A percentile compares a stretch with the other conserved stretches of the same genome.
These are phyloP conservation scores for Ophioderma brevispina DNA, from an alignment of 35 echinoderm and acorn worm genomes.

Conservation along the genomic window DNA sequence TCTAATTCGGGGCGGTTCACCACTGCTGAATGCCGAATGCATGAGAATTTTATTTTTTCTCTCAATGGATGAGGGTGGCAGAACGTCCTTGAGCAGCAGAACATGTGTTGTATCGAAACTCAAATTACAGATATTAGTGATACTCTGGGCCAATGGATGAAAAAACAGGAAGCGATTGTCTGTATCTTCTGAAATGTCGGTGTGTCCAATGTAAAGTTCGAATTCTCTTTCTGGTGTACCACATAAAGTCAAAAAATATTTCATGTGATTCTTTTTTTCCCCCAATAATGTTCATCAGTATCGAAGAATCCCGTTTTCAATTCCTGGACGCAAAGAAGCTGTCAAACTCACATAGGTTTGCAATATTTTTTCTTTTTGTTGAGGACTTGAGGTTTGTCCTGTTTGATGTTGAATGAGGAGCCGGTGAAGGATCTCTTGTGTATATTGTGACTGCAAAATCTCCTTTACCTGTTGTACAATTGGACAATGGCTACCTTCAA, in stretches of 20 bases:
- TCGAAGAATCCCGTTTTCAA: not conserved
- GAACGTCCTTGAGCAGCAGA: not conserved
- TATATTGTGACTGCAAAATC: not conserved
- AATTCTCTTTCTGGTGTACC: not conserved
- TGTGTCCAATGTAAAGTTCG: not conserved
- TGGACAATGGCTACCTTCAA: not conserved
- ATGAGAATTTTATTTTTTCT: not conserved
- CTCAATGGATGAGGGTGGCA: not conserved
- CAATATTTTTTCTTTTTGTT: not conserved
- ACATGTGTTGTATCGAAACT: not conserved
- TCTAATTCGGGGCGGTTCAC: not conserved
- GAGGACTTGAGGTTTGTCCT: not conserved
- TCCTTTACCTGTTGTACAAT: not conserved
- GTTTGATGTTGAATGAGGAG: not conserved
- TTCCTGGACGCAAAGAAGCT: not conserved
- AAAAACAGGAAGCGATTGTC: not conserved
- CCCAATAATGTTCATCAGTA: not conserved
- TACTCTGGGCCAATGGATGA: not conserved
- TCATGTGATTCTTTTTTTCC: not conserved
- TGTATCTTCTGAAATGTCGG: not conserved
- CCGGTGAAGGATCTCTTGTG: not conserved
- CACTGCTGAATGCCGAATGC: not conserved
- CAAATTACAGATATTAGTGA: not conserved
- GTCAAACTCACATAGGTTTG: not conserved
- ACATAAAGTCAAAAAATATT: not conserved